Base-by-base conservation (phyloP, 2,888 invertebrate genomes). In the Coelopa pilipes region DNA sequence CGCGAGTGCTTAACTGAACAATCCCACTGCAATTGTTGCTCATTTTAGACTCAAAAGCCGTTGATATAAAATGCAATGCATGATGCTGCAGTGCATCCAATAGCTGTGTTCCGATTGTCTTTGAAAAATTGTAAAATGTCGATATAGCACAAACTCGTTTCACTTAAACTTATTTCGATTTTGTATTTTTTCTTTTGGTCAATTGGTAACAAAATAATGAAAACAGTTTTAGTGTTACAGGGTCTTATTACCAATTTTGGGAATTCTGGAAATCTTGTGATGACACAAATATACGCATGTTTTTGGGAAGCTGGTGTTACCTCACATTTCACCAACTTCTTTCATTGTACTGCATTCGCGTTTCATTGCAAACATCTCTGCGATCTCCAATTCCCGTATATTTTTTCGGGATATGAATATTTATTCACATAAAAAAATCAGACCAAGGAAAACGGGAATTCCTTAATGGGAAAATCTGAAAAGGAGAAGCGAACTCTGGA, bases 1-100 rank as follows among this genome's bases (percentile, higher is more conserved):
- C 80, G 81, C 81, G 84, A 80, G 81, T 83, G 84, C 82, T 85
- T 82, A 82, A 85, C 86, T 85, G 86, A 83, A 80, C 80, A 78
- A 77, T 78, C 81, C 75, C 79, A 75, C 78, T 78, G 81, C 81
- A 80, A 76, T 80, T 81, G 78, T 81, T 79, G 78, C 78, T 76
- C 81, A 85, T 83, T 85, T 82, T 83, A 81, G 84, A 78, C 82
- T 82, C 80, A 79, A 70, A 34, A 34, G 34, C 34, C 2, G 34
- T 34, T 34, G 34, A 34, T 34, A 34, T n/a, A 34, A 34, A 34
- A 34, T 34, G 34, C 75, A 73, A 50, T 46, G 53, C 55, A 66
- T 49, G 13, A n/a, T 17, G 19, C 45, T 21, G 46, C 57, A 59
- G 49, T 60, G 45, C 11, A 60, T 19, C 24, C 45, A 59, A 60